These are phyloP conservation scores for Seira musarum DNA, from an alignment of 2,888 invertebrate genomes.

Conservation along the genomic window DNA sequence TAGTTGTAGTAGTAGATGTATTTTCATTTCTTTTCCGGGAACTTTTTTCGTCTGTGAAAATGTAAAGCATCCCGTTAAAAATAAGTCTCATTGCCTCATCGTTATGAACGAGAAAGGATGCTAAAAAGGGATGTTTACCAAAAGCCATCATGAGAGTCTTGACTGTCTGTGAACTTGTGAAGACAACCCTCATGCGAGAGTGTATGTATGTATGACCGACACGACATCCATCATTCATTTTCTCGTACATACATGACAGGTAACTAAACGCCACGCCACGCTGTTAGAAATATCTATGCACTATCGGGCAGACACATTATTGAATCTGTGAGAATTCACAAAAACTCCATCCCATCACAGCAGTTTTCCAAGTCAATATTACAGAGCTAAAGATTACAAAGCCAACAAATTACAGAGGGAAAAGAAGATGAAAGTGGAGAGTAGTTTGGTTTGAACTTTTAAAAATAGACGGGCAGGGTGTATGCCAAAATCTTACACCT, in stretches of 20 bases:
- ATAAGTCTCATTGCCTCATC: not conserved
- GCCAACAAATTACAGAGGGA: not conserved
- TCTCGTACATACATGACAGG: not conserved
- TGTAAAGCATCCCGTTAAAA: not conserved
- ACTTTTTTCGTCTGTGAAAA: not conserved
- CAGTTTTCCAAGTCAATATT: not conserved
- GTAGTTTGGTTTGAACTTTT: not conserved
- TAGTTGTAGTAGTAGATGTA: not conserved
- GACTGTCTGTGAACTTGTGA: not conserved
- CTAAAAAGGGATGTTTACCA: slow-evolving; percentile 7
- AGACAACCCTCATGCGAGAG: not conserved
- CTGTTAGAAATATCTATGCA: not conserved
- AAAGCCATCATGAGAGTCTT: slow-evolving; percentile 10
- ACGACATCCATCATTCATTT: slow-evolving; percentile 10
- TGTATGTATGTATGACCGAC: not conserved
- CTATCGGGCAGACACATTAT: too few species aligned
- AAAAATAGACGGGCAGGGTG: too few species aligned
- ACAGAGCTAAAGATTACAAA: not conserved
- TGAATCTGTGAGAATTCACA: not conserved
- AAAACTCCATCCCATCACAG: too few species aligned
- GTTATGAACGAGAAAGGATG: not conserved
- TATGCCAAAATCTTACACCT: too few species aligned
- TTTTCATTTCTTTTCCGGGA: not conserved
- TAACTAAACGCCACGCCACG: not conserved
- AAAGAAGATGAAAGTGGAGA: slow-evolving; percentile 1